Base-by-base conservation (phyloP, 2,888 invertebrate genomes). In the Rapana venosa region DNA sequence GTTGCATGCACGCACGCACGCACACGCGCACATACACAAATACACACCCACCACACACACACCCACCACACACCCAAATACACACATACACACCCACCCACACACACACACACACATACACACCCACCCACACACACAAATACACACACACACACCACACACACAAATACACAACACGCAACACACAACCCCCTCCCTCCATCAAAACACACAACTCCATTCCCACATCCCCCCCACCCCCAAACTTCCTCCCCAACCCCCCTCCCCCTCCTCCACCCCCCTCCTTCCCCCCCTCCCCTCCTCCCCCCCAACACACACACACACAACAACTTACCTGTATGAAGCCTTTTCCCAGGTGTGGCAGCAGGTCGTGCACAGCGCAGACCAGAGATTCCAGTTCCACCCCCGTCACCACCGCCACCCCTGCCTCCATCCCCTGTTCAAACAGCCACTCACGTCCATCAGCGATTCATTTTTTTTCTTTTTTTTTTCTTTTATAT, bases 291-390 rank as follows among this genome's bases (percentile, higher is more conserved):
- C n/a, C n/a, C n/a, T n/a, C n/a, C n/a, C n/a, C n/a, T n/a, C n/a
- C n/a, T n/a, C n/a, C n/a, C n/a, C n/a, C n/a, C n/a, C n/a, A n/a
- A 66, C 77, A 74, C 66, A 77, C 22, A 77, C 70, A 56, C 8
- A 85, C 22, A 30, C 17, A 74, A 2, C 74, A 8, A 87, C 94
- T 92, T 94, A 97, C 97, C 96, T 97, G 96, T 88, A 97, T 96
- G 93, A 97, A 97, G 66, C 97, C 98, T 94, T 98, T 98, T 0
- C 98, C 98, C 87, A 98, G 96, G 96, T 98, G 97, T 2, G 98
- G 98, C 84, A 99, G 96, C 90, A 98, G 96, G 94, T 98, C 98
- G 93, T 97, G 97, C 0, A 98, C 97, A 96, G 94, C 92, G 30
- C 94, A 92, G 47, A 96, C 93, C 66, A 96, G 90, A 13, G 95